phyloP scores from a whole-genome alignment of 1,140 invertebrate genomes.

The Stegodyphus mimosarum region DNA sequence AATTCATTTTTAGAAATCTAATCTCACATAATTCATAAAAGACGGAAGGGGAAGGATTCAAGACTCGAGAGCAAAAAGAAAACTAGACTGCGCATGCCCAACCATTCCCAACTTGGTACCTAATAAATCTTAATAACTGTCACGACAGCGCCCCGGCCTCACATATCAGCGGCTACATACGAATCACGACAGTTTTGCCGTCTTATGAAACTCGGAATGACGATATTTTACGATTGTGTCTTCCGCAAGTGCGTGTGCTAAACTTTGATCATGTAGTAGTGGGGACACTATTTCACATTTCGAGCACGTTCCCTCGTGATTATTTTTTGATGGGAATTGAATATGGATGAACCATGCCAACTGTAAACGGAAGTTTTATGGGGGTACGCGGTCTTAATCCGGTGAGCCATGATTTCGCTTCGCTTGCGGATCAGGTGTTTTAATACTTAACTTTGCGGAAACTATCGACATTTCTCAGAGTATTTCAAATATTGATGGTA shows the following conservation, averaged over 20 bases:
- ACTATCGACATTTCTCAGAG: no score
- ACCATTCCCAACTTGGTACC: slow-evolving; percentile 37
- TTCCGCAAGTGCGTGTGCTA: neutral
- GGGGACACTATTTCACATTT: slow-evolving; percentile 33
- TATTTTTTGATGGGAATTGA: no score
- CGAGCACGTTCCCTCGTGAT: neutral
- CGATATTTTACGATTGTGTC: slow-evolving; percentile 18
- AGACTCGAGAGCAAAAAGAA: neutral
- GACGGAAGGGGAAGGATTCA: no score
- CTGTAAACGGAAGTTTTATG: no score
- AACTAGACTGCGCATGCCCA: neutral
- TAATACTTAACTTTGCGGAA: no score
- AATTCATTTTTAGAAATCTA: slow-evolving; percentile 27
- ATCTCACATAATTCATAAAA: neutral
- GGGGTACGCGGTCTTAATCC: no score
- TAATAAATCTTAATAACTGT: slow-evolving; percentile 59
- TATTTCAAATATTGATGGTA: no score
- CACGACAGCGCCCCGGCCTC: slow-evolving; percentile 4
- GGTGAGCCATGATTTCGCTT: no score
- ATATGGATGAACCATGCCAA: no score
- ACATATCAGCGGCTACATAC: slow-evolving; percentile 38
- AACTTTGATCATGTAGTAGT: no score
- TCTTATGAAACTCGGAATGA: slow-evolving; percentile 6
- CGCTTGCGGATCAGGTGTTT: no score
- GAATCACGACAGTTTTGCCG: slow-evolving; percentile 5